Percentiles rank a stretch among this genome's conserved stretches.
Conservation (phyloP, 2,888 invertebrate genomes). For the Disparrhopalites patrizii region DNA sequence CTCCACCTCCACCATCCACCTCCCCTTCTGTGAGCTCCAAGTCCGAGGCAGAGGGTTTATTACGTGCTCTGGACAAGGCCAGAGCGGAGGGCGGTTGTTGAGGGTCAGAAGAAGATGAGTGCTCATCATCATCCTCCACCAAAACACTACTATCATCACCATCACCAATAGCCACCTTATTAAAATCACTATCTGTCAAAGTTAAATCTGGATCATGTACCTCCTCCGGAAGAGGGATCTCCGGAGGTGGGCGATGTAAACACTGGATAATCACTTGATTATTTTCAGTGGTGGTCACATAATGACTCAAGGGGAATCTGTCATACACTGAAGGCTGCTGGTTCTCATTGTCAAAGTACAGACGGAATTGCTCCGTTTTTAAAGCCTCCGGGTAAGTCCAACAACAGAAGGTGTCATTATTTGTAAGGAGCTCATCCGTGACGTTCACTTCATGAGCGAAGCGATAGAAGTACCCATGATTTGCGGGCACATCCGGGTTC, state of each 20-base stretch:
- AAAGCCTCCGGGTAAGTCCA: slow-evolving; percentile 44
- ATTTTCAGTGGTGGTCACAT: neutral
- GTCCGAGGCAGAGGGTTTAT: neutral
- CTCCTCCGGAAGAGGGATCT: neutral
- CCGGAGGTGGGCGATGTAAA: slow-evolving; percentile 6
- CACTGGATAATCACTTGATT: slow-evolving; percentile 24
- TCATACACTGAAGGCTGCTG: neutral
- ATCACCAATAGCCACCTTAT: slow-evolving; percentile 9
- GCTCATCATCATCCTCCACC: slow-evolving; percentile 5
- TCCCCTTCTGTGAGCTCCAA: slow-evolving; percentile 11
- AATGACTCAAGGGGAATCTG: neutral
- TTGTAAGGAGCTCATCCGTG: slow-evolving; percentile 22
- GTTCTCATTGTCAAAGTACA: neutral
- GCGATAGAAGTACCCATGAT: slow-evolving; percentile 18
- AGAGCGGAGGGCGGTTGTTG: slow-evolving; percentile 10
- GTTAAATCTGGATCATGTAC: neutral
- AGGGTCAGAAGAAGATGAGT: too few species aligned
- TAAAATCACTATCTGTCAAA: slow-evolving; percentile 3
- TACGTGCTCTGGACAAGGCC: slow-evolving; percentile 20
- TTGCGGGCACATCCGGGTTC: neutral
- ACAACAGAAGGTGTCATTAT: slow-evolving; percentile 41
- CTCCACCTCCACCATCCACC: neutral
- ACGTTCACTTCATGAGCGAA: slow-evolving; percentile 25
- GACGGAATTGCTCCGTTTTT: slow-evolving; percentile 14
- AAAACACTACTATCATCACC: slow-evolving; percentile 11